Percentiles rank a stretch among this genome's conserved stretches.
Evolutionary conservation across 2,888 invertebrate species (phyloP).

Genomic region (Dione juno): DNA sequence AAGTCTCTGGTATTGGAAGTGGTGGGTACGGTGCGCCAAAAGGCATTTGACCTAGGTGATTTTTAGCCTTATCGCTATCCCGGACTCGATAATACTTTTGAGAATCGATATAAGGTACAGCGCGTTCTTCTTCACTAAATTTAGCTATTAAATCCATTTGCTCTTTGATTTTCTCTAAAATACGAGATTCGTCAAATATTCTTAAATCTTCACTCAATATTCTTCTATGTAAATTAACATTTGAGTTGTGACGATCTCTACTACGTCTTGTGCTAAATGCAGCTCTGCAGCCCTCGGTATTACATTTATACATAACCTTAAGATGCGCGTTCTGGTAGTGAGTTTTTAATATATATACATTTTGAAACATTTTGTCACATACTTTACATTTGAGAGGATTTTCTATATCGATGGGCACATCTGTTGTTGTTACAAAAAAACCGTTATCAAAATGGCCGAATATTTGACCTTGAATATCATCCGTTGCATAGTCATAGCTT

Average conservation of each 20-base stretch:
- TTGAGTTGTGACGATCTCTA: conserved; percentile 95
- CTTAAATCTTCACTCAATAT: conserved; percentile 86
- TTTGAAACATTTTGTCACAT: conserved; percentile 96
- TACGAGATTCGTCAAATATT: conserved; percentile 70
- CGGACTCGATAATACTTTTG: conserved; percentile 71
- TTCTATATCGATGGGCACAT: conserved; percentile 95
- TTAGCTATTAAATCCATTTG: conserved; percentile 92
- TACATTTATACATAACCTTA: conserved; percentile 97
- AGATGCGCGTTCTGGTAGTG: conserved; percentile 98
- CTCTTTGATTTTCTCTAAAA: conserved; percentile 84
- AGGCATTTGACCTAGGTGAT: conserved; percentile 60
- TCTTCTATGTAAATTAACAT: conserved; percentile 95
- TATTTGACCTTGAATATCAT: conserved; percentile 85
- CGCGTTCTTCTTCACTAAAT: conserved; percentile 88
- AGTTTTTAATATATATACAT: conserved; percentile 95
- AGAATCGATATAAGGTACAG: conserved; percentile 83
- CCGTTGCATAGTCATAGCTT: conserved; percentile 82
- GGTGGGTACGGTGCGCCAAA: conserved; percentile 69
- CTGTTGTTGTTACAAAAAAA: conserved; percentile 87
- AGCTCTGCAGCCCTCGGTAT: conserved; percentile 96
- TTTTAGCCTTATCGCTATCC: conserved; percentile 69
- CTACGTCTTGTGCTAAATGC: conserved; percentile 96
- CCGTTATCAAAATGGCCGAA: conserved; percentile 90
- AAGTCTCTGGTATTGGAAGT: conserved; percentile 68
- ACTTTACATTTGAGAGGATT: conserved; percentile 95